These are phyloP conservation scores for Tenthredo notha DNA, from an alignment of 2,888 invertebrate species.

Conservation along the genomic window DNA sequence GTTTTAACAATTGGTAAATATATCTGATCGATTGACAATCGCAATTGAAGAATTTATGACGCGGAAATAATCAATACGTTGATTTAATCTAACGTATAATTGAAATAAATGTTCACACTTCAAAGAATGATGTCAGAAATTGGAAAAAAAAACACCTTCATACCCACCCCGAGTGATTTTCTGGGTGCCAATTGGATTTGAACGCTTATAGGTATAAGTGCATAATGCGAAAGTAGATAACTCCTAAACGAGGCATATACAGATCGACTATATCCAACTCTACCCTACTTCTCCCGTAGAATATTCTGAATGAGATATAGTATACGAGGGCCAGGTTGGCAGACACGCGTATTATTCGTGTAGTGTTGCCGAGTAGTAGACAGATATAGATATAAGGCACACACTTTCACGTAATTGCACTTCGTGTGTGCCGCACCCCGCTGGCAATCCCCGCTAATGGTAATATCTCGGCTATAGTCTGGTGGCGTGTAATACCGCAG, in stretches of 20 bases:
- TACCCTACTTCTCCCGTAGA: too few relatives aligned
- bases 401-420: conserved; percentile 44
- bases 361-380: neutral
- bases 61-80: neutral
- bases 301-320: too few relatives aligned
- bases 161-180: neutral
- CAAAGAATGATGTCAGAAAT: neutral
- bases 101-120: neutral
- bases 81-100: neutral
- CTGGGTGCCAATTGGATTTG: neutral
- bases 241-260: conserved; percentile 4
- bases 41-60: neutral
- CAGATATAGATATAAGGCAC: conserved; percentile 11
- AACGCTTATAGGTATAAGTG: neutral
- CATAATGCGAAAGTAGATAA: neutral
- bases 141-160: neutral
- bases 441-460: conserved; percentile 31
- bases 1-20: neutral
- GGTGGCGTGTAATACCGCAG: neutral
- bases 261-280: too few relatives aligned
- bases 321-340: neutral
- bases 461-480: conserved; percentile 21
- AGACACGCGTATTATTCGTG: neutral
- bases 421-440: conserved; percentile 45
- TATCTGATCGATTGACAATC: neutral